Evolutionary conservation across 30 jellyfish, hydroid and myxozoan genomes (phyloP), one percentile per base, ranked within the genome.

Genomic region (Chrysaora quinquecirrha): DNA sequence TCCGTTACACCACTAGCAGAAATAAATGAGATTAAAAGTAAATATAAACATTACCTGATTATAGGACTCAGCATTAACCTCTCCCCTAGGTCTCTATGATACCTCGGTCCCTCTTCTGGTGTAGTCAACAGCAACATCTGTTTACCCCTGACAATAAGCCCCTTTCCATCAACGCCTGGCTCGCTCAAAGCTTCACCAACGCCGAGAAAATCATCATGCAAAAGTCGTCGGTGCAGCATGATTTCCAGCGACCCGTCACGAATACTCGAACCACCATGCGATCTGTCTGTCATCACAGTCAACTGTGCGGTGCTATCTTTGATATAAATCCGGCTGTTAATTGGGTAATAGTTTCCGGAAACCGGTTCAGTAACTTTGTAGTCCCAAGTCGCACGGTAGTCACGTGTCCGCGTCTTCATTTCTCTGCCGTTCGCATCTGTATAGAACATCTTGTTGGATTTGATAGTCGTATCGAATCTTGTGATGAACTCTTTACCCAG

Each of bases 391-490:
- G 85, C 97, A 48, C 98, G 73, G 75, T 76, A 80, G 71, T 94
- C 96, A 48, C 96, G 81, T 34, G 46, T 83, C 23, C 99, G 83
- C 65, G 84, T 87, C 71, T 83, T 89, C 43, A 95, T 81, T 68
- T 89, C 97, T 43, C 99, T 66, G 12, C 99, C 99, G 73, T 95
- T 95, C 9, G 97, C 97, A 63, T 95, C 99, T 0, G 99, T 95
- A 64, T 82, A 95, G 82, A 89, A 95, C 65, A 89, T 33, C 33
- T 88, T 90, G 33, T 78, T 82, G 25, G 97, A 75, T 52, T 84
- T 78, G 34, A 95, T 95, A 48, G 82, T 69, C 52, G 98, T 89
- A 50, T 89, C 97, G 73, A 87, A 94, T 3, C 97, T 72, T 2
- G 97, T 73, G 22, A 94, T 83, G 50, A 94, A 82, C 61, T 91